Base-by-base conservation (phyloP, 2,113 vertebrate species). In the Garra rufa region DNA sequence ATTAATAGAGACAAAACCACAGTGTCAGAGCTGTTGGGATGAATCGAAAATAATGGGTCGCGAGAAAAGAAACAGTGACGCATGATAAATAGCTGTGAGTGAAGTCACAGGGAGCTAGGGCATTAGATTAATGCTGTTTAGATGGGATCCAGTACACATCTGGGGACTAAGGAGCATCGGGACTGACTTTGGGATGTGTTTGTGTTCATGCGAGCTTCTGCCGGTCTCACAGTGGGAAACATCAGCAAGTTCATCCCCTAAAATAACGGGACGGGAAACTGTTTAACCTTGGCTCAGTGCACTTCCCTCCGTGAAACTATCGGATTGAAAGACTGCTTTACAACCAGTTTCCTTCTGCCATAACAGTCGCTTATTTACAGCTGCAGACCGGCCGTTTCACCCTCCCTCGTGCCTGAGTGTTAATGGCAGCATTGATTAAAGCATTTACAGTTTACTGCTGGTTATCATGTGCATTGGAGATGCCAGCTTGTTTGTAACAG, bases 341-440 rank as follows among this genome's bases (percentile, higher is more conserved):
- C 28, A 76, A n/a, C 78, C 41, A 43, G 28, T 76, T 82, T 76
- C 80, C 67, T 28, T 80, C 44, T 83, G 55, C 75, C 70, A 70
- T 83, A 59, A 84, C 78, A 26, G 34, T 69, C 74, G 21, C 48
- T 80, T 81, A 44, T 81, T 82, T 82, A 82, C 80, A 50, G 55
- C 73, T 84, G 76, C 74, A 19, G 50, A 77, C 57, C 55, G 67
- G 83, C 65, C 63, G 11, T n/a, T 74, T 75, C 73, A 75, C 14
- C 44, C 67, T 83, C 63, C 57, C 52, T 59, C n/a, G 59, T 76
- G 73, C 74, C 75, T 41, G 19, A 73, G 26, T 63, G 21, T 76
- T 84, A 84, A 76, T 76, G 65, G 44, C 74, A 65, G 43, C 73
- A 84, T 84, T 76, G 71, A 84, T 84, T 76, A 76, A 63, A 84